Base-by-base conservation (phyloP, 1,140 invertebrate species). In the Drosophila oshimai region DNA sequence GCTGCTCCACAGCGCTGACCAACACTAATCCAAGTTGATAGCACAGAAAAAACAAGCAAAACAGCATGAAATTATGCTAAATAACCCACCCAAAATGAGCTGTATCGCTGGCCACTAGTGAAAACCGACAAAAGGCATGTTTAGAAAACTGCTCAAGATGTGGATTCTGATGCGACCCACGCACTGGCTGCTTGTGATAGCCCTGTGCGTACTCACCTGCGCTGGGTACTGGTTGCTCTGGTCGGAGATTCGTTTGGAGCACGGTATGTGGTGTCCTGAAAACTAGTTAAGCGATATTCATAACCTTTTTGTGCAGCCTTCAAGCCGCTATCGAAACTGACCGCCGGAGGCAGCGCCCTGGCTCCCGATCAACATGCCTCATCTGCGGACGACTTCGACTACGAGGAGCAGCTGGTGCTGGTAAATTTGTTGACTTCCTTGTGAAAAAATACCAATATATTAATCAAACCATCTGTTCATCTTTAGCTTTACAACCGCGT, bases 401-500 rank as follows among this genome's bases (percentile, higher is more conserved):
- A 83, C 44, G 92, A 93, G 47, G 93, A 95, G 70, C 93, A 96
- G 84, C 79, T 95, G 45, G 93, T 99, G 24, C 93, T 99, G n/a
- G n/a, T n/a, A n/a, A n/a, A n/a, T n/a, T n/a, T n/a, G n/a, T n/a
- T n/a, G n/a, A n/a, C n/a, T n/a, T n/a, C n/a, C n/a, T n/a, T n/a
- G n/a, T n/a, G n/a, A n/a, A n/a, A n/a, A n/a, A n/a, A n/a, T n/a
- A n/a, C n/a, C n/a, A n/a, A n/a, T n/a, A n/a, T n/a, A n/a, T n/a
- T n/a, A n/a, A n/a, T n/a, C n/a, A n/a, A n/a, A n/a, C n/a, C n/a
- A n/a, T n/a, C n/a, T n/a, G n/a, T n/a, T n/a, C n/a, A n/a, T n/a
- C n/a, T n/a, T n/a, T n/a, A n/a, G 29, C 96, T 99, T 71, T 99
- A 99, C 91, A 99, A 99, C 91, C 93, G 98, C 89, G 97, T 99